Evolutionary conservation across 2,113 vertebrate genomes (phyloP), one percentile per base, ranked within the genome.

Genomic region (Dicerorhinus sumatrensis): DNA sequence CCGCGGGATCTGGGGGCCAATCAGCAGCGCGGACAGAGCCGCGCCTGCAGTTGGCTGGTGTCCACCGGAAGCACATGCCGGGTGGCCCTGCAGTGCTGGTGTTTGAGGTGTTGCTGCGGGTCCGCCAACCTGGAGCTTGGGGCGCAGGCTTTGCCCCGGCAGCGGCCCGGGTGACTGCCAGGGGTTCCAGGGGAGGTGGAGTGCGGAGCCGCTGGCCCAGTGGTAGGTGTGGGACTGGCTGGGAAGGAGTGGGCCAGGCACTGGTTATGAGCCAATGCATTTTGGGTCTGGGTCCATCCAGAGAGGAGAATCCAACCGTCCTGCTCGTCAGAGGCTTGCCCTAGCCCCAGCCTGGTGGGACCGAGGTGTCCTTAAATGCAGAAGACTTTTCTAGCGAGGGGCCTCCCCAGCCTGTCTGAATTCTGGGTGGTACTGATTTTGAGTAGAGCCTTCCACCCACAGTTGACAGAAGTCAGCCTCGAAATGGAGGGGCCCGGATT

Each of bases 61-160:
- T 5, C 46, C 2, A 2, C 31, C 3, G 1, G 82, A 56, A 81
- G 91, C 42, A 20, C 54, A 0, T 62, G 83, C 36, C 9, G 3
- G 23, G 10, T 0, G 2, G 21, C 1, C 27, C 12, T 21, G 1
- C 8, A 0, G 14, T 2, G 0, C 4, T 0, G 3, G 9, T 14
- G 0, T 14, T 42, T 2, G 14, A 33, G 70, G 51, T 0, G 0
- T 3, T 4, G 5, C 17, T 3, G 33, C 3, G 5, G 12, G 21
- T 4, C 18, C 0, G 2, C 5, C 3, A 11, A 1, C 12, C 4
- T 72, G 0, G 3, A 56, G 18, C 2, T 62, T 62, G 31, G 8
- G 21, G 21, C 2, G 0, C 2, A 1, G 29, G 2, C 33, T 3
- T 12, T 51, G 72, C 2, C 23, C 1, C 0, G 1, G 23, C 31